Evolutionary conservation across 2,797 vertebrate species (phyloP).

Genomic region (Notolepis coatsorum): DNA sequence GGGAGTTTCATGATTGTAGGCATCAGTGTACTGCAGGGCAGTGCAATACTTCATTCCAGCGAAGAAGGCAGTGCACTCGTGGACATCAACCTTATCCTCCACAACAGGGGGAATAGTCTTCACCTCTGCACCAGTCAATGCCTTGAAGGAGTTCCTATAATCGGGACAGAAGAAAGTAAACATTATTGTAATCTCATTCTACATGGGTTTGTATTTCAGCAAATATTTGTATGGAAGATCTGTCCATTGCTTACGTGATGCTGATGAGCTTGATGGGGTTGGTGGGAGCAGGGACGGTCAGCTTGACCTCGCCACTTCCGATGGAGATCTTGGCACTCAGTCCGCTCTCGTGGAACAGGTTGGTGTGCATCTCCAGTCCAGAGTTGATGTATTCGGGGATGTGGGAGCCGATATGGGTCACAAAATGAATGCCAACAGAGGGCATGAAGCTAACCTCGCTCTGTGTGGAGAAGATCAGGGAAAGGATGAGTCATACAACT

Average conservation of each 20-base stretch:
- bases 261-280: constrained; percentile 86
- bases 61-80: constrained; percentile 83
- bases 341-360: constrained; percentile 90
- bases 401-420: constrained; percentile 85
- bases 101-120: constrained; percentile 77
- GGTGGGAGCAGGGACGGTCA: constrained; percentile 86
- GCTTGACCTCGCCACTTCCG: constrained; percentile 78
- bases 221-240: neutral
- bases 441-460: constrained; percentile 85
- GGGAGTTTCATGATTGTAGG: no score
- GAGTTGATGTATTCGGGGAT: constrained; percentile 88
- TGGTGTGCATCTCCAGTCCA: constrained; percentile 90
- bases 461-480: no score
- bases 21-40: constrained; percentile 77
- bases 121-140: constrained; percentile 80
- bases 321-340: constrained; percentile 83
- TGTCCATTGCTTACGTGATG: constrained; percentile 80
- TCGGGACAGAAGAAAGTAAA: constrained; percentile 22
- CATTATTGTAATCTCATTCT: neutral
- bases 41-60: constrained; percentile 88
- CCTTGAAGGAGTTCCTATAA: constrained; percentile 85
- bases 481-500: no score
- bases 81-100: constrained; percentile 70
- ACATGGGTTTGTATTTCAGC: neutral
- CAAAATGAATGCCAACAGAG: constrained; percentile 88